Conservation (phyloP, 2,113 vertebrate genomes). For the Salvelinus sp. region DNA sequence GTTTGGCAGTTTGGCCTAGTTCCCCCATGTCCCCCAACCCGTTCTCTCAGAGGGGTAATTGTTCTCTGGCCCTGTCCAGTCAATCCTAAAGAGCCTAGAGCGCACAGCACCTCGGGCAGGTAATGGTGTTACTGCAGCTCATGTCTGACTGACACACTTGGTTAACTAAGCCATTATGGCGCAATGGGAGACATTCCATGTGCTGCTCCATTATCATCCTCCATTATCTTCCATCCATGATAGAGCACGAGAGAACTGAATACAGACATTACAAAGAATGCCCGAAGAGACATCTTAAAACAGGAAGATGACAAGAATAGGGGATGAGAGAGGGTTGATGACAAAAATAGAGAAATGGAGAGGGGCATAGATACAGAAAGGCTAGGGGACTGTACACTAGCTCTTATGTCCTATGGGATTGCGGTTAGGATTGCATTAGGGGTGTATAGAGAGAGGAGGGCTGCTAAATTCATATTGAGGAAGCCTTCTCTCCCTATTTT, state of each 20-base stretch:
- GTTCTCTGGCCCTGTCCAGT: conserved; percentile 49
- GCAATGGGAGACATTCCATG: not conserved
- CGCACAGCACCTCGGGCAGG: not conserved
- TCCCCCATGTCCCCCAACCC: not conserved
- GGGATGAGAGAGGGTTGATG: not conserved
- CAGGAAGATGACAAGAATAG: not conserved
- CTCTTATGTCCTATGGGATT: not conserved
- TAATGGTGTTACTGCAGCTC: not conserved
- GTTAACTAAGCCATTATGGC: not conserved
- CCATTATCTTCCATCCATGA: not conserved
- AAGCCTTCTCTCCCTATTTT: conserved; percentile 34
- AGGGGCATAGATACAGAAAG: not conserved
- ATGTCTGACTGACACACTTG: not conserved
- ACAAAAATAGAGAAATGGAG: not conserved
- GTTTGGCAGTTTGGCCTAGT: conserved; percentile 32
- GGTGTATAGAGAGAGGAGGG: not conserved
- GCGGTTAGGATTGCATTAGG: not conserved
- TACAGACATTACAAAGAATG: not conserved
- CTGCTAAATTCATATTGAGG: conserved; percentile 8
- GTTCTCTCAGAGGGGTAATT: conserved; percentile 60
- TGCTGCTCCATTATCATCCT: not conserved
- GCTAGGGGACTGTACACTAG: not conserved
- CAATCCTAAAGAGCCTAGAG: conserved; percentile 35
- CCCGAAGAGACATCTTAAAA: not conserved
- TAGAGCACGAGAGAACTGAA: not conserved